A percentile compares a stretch with the other conserved stretches of the same genome.
Evolutionary conservation across 2,888 invertebrate species (phyloP).

Genomic region (Agrypnus murinus): DNA sequence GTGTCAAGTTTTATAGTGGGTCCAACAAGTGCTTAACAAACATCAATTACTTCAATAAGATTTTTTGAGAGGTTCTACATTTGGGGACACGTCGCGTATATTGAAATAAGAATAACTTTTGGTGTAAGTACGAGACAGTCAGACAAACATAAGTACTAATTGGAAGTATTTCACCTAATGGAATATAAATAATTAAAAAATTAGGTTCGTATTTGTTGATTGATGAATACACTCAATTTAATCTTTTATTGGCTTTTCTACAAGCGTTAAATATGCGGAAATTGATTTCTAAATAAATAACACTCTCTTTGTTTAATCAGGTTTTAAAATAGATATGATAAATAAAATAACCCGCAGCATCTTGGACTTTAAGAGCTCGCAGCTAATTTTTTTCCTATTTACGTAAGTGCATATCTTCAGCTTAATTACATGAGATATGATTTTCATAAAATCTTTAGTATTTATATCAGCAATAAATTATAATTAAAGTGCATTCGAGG

Average conservation of each 20-base stretch:
- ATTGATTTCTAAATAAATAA: conserved; percentile 4
- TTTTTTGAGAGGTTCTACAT: conserved; percentile 38
- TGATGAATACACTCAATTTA: no score
- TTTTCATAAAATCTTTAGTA: conserved; percentile 17
- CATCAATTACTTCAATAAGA: conserved; percentile 54
- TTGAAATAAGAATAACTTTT: conserved; percentile 25
- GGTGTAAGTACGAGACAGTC: no score
- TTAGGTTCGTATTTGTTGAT: conserved; percentile 31
- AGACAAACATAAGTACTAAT: no score
- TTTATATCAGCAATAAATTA: conserved; percentile 58
- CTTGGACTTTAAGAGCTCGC: background rate
- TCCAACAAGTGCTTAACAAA: conserved; percentile 64
- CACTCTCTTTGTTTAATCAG: background rate
- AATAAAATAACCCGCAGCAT: background rate
- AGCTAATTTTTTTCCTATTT: conserved; percentile 21
- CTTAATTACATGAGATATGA: conserved; percentile 18
- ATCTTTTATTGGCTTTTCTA: no score
- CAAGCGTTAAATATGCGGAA: conserved; percentile 3
- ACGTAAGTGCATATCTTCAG: conserved; percentile 26
- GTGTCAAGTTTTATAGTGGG: conserved; percentile 63
- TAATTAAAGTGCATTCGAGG: conserved; percentile 60
- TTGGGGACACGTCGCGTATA: conserved; percentile 28
- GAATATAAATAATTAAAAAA: conserved; percentile 21
- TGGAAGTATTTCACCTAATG: conserved; percentile 19
- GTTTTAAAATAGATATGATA: conserved; percentile 26